Base-by-base conservation (phyloP, 2,113 vertebrate species). In the Sakesphorus luctuosus region DNA sequence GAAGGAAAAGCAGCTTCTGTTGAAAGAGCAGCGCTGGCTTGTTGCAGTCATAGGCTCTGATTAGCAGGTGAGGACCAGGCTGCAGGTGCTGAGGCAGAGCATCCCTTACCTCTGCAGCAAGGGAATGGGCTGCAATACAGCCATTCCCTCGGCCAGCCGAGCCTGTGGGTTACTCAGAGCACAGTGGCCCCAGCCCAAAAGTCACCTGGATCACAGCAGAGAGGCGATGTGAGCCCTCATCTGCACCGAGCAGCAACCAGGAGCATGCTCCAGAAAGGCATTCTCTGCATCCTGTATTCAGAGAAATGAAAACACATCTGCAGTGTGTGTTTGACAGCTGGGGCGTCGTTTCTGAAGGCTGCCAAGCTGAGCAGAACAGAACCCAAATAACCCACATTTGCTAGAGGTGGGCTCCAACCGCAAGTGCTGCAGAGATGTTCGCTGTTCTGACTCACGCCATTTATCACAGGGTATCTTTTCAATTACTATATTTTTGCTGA, bases 181-280 rank as follows among this genome's bases (percentile, higher is more conserved):
- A 3, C 33, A 6, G 44, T 10, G 66, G 47, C 24, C 29, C 14
- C 29, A 28, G 72, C 53, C 58, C 52, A 53, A 31, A 49, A 65
- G 49, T 50, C 50, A 28, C 61, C 18, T 0, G 0, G 35, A 7
- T 35, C 0, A 0, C 58, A n/a, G 28, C 4, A 1, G 62, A 55
- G 44, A 23, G 62, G 58, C 52, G 13, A 52, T 0, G 0, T 1
- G 13, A 92, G 82, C 33, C 81, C 1, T 1, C 0, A 0, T 23
- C 33, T 1, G 3, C 58, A 20, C 15, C 8, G 3, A 36, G 18
- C 18, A 6, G 25, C 2, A 2, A 36, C 79, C 66, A 26, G 90
- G 5, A 0, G 38, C 26, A 16, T 1, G 21, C 40, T 89, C 49
- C 49, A 16, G 25, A n/a, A 69, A 58, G 62, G 36, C 58, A 80